Evolutionary conservation across 2,888 invertebrate genomes (phyloP).

Genomic region (Diabrotica balteata): DNA sequence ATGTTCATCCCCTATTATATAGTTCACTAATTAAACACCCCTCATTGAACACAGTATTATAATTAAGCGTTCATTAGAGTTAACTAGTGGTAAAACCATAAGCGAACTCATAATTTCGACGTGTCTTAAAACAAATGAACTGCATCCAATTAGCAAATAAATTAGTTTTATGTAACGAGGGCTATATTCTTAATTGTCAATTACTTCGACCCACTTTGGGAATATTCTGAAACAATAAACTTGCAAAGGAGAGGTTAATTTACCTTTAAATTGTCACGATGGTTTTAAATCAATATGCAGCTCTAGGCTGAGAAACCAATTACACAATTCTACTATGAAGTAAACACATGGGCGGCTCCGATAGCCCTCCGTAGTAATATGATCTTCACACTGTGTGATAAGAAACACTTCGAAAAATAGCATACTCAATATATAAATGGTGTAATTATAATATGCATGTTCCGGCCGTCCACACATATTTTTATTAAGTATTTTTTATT

Average conservation of each 20-base stretch:
- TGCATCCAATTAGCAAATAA: conserved; percentile 25
- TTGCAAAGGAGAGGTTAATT: conserved; percentile 28
- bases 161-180: conserved; percentile 28
- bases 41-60: not conserved
- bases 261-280: conserved; percentile 33
- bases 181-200: conserved; percentile 30
- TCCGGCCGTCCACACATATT: too few species aligned
- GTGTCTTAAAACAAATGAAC: conserved; percentile 18
- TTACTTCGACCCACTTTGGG: conserved; percentile 28
- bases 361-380: too few species aligned
- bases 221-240: conserved; percentile 28
- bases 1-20: too few species aligned
- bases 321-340: too few species aligned
- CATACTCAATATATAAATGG: too few species aligned
- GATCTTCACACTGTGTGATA: too few species aligned
- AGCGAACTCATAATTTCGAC: conserved; percentile 1
- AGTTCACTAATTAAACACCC: not conserved
- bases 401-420: too few species aligned
- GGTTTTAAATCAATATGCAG: conserved; percentile 23
- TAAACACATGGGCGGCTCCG: too few species aligned
- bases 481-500: too few species aligned
- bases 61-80: too few species aligned
- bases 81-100: not conserved
- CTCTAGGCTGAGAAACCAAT: too few species aligned
- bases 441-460: too few species aligned